phyloP scores from a whole-genome alignment of 2,113 vertebrate species.

The Vidua chalybeata region DNA sequence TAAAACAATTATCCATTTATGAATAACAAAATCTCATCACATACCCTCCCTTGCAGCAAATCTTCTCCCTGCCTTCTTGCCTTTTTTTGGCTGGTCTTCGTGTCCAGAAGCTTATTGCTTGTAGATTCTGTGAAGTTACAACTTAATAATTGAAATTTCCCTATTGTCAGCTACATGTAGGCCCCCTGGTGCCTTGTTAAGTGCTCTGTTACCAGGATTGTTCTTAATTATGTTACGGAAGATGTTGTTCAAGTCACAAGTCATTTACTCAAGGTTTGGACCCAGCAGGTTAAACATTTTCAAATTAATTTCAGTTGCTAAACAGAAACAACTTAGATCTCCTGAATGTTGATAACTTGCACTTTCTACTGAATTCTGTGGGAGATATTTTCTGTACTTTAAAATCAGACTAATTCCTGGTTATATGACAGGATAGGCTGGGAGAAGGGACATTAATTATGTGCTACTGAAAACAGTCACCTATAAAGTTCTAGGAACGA shows the following conservation, averaged over 20 bases:
- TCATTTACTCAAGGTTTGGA: constrained; percentile 35
- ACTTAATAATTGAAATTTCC: background rate
- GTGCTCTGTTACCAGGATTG: background rate
- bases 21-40: background rate
- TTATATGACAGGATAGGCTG: background rate
- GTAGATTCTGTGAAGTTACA: background rate
- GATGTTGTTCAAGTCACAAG: constrained; percentile 37
- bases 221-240: constrained; percentile 42
- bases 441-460: background rate
- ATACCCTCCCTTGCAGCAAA: background rate
- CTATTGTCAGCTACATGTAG: background rate
- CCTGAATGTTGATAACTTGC: background rate
- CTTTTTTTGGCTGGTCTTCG: background rate
- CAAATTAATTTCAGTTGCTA: constrained; percentile 45
- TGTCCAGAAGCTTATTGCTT: background rate
- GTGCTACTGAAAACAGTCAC: background rate
- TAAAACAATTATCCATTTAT: background rate
- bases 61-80: background rate
- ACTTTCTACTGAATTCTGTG: background rate
- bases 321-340: background rate
- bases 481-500: background rate
- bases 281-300: constrained; percentile 56
- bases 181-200: constrained; percentile 45
- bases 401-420: background rate
- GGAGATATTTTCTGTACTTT: background rate